These are phyloP conservation scores for Pavo muticus DNA, from an alignment of 2,113 vertebrate species.

Conservation along the genomic window DNA sequence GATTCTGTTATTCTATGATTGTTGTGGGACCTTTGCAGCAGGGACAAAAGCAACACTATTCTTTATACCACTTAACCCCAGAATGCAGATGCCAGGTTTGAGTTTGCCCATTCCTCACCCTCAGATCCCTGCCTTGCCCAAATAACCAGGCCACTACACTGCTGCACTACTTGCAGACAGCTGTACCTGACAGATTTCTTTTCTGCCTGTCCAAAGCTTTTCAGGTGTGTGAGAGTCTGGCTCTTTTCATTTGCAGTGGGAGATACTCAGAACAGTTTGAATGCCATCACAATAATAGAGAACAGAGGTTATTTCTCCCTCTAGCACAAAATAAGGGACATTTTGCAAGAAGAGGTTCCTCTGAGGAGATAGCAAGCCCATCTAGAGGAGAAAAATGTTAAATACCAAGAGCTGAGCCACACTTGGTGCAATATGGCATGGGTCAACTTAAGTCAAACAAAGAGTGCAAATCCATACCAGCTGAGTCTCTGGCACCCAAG, in stretches of 20 bases:
- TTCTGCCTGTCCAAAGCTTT: neutral
- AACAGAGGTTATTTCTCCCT: neutral
- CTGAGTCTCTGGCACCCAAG: neutral
- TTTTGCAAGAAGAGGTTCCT: neutral
- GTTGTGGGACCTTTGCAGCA: too few relatives aligned
- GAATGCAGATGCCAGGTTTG: rapidly evolving
- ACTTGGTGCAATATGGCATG: neutral
- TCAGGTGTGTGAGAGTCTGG: neutral
- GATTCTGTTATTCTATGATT: too few relatives aligned
- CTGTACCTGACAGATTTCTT: neutral
- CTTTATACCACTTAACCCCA: neutral
- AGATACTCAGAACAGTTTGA: neutral
- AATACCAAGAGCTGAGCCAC: neutral
- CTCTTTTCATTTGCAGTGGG: neutral
- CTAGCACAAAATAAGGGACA: neutral
- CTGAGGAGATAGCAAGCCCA: neutral
- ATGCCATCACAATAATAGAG: neutral
- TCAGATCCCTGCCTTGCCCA: neutral
- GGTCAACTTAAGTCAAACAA: neutral
- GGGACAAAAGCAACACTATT: neutral
- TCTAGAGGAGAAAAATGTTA: neutral
- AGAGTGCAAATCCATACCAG: neutral
- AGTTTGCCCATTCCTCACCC: neutral
- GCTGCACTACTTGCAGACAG: neutral
- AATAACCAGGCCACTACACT: neutral